Base-by-base conservation (phyloP, 2,888 invertebrate species). In the Phyto melanocephala region DNA sequence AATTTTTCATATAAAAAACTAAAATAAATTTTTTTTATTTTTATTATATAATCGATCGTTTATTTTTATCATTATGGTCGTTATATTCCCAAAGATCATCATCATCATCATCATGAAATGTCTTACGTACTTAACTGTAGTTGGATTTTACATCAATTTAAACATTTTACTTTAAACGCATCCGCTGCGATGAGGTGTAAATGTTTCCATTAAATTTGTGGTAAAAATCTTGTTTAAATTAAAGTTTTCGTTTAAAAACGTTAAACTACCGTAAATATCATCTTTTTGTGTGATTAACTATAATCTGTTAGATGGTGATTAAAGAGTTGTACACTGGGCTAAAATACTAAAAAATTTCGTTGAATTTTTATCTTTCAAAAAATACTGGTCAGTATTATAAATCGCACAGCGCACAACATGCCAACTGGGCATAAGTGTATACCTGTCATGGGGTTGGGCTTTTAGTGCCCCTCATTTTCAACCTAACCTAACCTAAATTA, bases 161-260 rank as follows among this genome's bases (percentile, higher is more conserved):
- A 60, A 50, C 56, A 33, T 68, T 71, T 70, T 11, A n/a, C 3
- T 42, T 45, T 54, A 22, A 62, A 15, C 52, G 60, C 35, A 45
- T 40, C 58, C 65, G 45, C 62, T 52, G 15, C 17, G 71, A 79
- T 79, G 79, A 82, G 79, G 82, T 82, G 82, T 82, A 82, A 82
- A 82, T 82, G 82, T 82, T 82, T 75, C 82, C 82, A 82, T 79
- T 82, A 79, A 82, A 79, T 76, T 79, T 75, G 52, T 71, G 42
- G 75, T 60, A 75, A 79, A 68, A 62, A 45, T 50, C 72, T 50
- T 60, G 71, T 79, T 72, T 71, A 56, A 79, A 58, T 63, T 71
- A 20, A 5, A 65, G 37, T 72, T 70, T 70, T 70, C 54, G 8
- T 45, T 70, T 62, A 28, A 65, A 65, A 71, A 52, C 24, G 52